phyloP scores from a whole-genome alignment of 2,888 invertebrate species.

The Meliscaeva auricollis region DNA sequence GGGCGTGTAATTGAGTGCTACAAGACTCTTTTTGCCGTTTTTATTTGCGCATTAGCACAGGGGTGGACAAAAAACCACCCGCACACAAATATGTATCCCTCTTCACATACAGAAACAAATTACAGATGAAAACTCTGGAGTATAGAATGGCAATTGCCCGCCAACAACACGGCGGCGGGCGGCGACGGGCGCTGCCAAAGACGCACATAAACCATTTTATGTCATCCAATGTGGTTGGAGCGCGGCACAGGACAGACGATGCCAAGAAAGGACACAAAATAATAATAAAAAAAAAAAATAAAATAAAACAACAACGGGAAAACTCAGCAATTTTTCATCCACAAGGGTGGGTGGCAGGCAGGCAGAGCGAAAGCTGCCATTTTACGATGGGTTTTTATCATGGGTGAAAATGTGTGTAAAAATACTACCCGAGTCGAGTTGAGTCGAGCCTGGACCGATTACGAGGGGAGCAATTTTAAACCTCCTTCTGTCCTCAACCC shows the following conservation, averaged over 20 bases:
- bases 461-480: constrained; percentile 63
- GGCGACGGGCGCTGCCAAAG: constrained; percentile 50
- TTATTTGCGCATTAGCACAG: constrained; percentile 84
- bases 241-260: constrained; percentile 39
- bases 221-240: constrained; percentile 69
- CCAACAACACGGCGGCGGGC: neutral
- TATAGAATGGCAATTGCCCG: constrained; percentile 45
- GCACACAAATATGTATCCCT: constrained; percentile 57
- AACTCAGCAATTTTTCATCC: constrained; percentile 75
- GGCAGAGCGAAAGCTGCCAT: constrained; percentile 64
- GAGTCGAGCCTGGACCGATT: constrained; percentile 49
- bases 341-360: constrained; percentile 59
- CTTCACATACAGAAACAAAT: constrained; percentile 70
- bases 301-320: constrained; percentile 35
- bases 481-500: constrained; percentile 34
- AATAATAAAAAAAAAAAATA: neutral
- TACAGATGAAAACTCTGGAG: constrained; percentile 65
- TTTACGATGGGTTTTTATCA: constrained; percentile 74
- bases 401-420: constrained; percentile 75
- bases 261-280: constrained; percentile 50
- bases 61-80: constrained; percentile 79
- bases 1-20: constrained; percentile 85
- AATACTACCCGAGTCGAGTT: constrained; percentile 44
- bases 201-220: constrained; percentile 75
- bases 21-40: constrained; percentile 84